Base-by-base conservation (phyloP, 2,113 vertebrate species). In the Reinhardtius hippoglossoides region DNA sequence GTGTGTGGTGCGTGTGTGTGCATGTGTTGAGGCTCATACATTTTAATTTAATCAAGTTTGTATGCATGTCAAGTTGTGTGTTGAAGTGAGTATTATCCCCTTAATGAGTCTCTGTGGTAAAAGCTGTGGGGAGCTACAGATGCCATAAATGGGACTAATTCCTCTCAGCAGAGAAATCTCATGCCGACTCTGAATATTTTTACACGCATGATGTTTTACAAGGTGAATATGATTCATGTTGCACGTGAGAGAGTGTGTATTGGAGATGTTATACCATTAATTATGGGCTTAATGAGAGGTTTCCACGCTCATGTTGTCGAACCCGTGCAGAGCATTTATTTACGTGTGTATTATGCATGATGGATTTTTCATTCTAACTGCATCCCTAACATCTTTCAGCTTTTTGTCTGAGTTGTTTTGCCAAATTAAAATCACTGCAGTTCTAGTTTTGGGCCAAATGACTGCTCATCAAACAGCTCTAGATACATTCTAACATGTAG, bases 121-220 rank as follows among this genome's bases (percentile, higher is more conserved):
- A 78, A 74, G 50, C 62, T 58, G 64, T 52, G 54, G 66, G 67
- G 58, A 83, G 31, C 56, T 48, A 35, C 70, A 78, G 71, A 73
- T 72, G 31, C 67, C 40, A 27, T 80, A 72, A 82, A 75, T 65
- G 70, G 52, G 76, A 78, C 65, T 81, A 79, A 78, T 86, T 74
- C 60, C 37, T 74, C 67, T 87, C 55, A 52, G 58, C 52, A 78
- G 71, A 80, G n/a, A 31, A 44, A 67, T 37, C 21, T 7, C 20
- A n/a, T 13, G 10, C 50, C 20, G 62, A 61, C 9, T 50, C 26
- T 78, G 54, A 74, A 71, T 80, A 61, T 59, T 70, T 84, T 56
- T 7, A 63, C 23, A 40, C 40, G 20, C 31, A 24, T 75, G n/a
- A 46, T 67, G 31, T 66, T 65, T 54, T 42, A 82, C 59, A 65